Evolutionary conservation across 2,888 invertebrate genomes (phyloP).

Genomic region (Eupithecia tripunctaria): DNA sequence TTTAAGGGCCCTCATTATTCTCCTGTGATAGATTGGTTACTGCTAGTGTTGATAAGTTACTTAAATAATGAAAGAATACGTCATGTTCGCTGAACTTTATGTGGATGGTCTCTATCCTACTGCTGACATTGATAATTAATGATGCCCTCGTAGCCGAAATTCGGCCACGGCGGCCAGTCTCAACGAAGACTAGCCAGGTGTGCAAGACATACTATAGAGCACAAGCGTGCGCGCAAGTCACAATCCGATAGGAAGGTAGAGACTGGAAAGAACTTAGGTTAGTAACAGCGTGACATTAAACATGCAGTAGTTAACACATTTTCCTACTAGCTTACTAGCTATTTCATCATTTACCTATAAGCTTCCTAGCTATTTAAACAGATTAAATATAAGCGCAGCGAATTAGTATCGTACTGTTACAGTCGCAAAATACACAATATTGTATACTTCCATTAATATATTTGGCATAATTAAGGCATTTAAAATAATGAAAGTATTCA

Average conservation of each 20-base stretch:
- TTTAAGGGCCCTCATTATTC: conserved; percentile 1
- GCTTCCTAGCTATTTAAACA: background rate
- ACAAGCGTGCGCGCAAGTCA: too few species aligned
- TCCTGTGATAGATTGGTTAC: conserved; percentile 5
- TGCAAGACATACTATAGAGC: too few species aligned
- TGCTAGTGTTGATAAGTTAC: background rate
- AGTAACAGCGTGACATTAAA: background rate
- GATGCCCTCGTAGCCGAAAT: too few species aligned
- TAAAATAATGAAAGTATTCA: too few species aligned
- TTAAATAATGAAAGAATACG: background rate
- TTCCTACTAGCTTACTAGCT: background rate
- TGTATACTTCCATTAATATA: background rate
- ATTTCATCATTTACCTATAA: background rate
- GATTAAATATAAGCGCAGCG: background rate
- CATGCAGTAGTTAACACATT: background rate
- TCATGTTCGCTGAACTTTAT: background rate
- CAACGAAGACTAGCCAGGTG: too few species aligned
- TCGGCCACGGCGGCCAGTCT: too few species aligned
- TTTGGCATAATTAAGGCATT: background rate
- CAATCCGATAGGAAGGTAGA: too few species aligned
- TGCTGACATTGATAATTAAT: too few species aligned
- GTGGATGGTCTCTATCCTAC: background rate
- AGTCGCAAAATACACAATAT: background rate
- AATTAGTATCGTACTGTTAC: background rate
- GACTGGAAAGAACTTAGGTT: too few species aligned